Base-by-base conservation (phyloP, 1,140 invertebrate species). In the Eupristina koningsbergeri region DNA sequence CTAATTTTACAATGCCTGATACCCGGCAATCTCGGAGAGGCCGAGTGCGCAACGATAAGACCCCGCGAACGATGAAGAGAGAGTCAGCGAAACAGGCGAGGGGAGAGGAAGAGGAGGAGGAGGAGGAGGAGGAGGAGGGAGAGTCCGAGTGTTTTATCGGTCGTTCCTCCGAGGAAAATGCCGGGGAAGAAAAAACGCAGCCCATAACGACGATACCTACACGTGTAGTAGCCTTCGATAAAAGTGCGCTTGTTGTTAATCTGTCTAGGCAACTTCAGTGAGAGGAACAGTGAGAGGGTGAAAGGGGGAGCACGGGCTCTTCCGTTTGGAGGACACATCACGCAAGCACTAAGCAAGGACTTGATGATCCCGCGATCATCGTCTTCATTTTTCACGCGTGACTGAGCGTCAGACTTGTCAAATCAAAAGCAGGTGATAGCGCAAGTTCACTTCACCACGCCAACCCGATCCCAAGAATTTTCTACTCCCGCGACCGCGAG, bases 1-100 rank as follows among this genome's bases (percentile, higher is more conserved):
- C 71, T 75, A 81, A 81, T 81, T 81, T 81, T 75, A 81, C 80
- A 81, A 81, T 81, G 41, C 53, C 71, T 47, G 61, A 81, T 74
- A 73, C 53, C 47, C 34, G 79, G 67, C 67, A 63, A 78, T 78
- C 76, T 63, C 31, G 13, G 63, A 61, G 41, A 36, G 78, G 19
- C n/a, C 47, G 47, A 39, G 29, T 73, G 76, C 36, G 61, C 73
- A 29, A 58, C 53, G 69, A 74, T 74, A 74, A 74, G 50, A 22
- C 22, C 67, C 19, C 67, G 39, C 36, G 67, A 71, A 71, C 41
- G 19, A 36, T 41, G 41, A 71, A 71, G 41, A 41, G 67, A 41
- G 19, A 39, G n/a, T n/a, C n/a, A n/a, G n/a, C n/a, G n/a, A n/a
- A n/a, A n/a, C n/a, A n/a, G n/a, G n/a, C n/a, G n/a, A n/a, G n/a